phyloP scores from a whole-genome alignment of 2,113 vertebrate species.

The Ornithorhynchus anatinus region DNA sequence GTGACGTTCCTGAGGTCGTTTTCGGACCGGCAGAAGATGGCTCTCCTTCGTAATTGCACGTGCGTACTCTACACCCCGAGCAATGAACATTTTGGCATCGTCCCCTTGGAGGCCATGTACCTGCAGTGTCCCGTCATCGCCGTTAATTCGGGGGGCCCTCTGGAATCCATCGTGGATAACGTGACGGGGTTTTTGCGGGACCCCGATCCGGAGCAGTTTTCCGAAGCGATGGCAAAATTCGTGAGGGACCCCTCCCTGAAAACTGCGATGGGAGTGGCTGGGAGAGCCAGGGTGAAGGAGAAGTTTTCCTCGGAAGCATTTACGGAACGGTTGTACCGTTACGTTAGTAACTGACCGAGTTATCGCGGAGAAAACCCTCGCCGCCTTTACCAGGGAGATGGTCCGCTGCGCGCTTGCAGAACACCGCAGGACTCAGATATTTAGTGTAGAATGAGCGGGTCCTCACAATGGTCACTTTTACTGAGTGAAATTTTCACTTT shows the following conservation, averaged over 20 bases:
- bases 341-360: slow-evolving; percentile 79
- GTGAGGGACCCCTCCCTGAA: slow-evolving; percentile 81
- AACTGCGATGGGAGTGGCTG: slow-evolving; percentile 86
- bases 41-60: slow-evolving; percentile 75
- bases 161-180: slow-evolving; percentile 85
- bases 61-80: slow-evolving; percentile 95
- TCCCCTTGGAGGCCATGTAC: slow-evolving; percentile 97
- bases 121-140: slow-evolving; percentile 90
- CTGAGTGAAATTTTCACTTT: no score
- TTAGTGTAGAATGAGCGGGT: no score
- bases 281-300: slow-evolving; percentile 82
- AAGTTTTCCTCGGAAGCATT: slow-evolving; percentile 92
- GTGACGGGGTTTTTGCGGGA: slow-evolving; percentile 91
- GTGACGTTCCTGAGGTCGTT: slow-evolving; percentile 92
- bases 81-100: slow-evolving; percentile 96
- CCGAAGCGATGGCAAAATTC: slow-evolving; percentile 87
- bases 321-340: slow-evolving; percentile 83
- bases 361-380: no score
- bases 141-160: slow-evolving; percentile 90
- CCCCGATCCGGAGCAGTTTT: slow-evolving; percentile 80
- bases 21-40: slow-evolving; percentile 87
- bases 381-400: no score
- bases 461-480: no score
- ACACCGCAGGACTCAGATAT: no score
- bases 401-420: no score